phyloP scores from a whole-genome alignment of 1,140 invertebrate genomes.

The Drosophila ohnishii region DNA sequence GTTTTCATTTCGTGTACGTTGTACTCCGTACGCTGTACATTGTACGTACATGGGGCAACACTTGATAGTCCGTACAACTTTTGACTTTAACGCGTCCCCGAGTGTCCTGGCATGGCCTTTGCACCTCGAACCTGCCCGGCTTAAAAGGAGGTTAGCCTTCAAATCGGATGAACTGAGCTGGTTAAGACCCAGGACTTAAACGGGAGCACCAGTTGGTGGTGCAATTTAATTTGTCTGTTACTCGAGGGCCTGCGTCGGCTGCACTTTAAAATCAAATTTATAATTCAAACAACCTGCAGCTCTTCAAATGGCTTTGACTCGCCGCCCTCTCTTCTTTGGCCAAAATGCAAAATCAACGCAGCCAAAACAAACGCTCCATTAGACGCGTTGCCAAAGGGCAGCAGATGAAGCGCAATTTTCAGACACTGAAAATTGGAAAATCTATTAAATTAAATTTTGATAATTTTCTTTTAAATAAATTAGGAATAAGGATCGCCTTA shows the following conservation, averaged over 20 bases:
- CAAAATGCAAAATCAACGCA: conserved; percentile 60
- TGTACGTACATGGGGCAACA: conserved; percentile 46
- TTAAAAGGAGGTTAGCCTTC: conserved; percentile 16
- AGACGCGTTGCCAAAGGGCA: conserved; percentile 40
- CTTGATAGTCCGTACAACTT: conserved; percentile 64
- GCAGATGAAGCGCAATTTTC: conserved; percentile 21
- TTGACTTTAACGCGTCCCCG: conserved; percentile 69
- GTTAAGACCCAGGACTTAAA: conserved; percentile 8
- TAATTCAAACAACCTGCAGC: conserved; percentile 46
- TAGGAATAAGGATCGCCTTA: no score
- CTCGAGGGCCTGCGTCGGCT: conserved; percentile 13
- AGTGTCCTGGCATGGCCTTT: conserved; percentile 58
- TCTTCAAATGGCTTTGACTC: conserved; percentile 17
- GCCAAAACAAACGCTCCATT: conserved; percentile 63
- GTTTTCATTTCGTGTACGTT: conserved; percentile 55
- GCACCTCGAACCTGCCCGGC: conserved; percentile 2
- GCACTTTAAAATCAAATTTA: conserved; percentile 49
- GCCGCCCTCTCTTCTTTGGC: conserved; percentile 5
- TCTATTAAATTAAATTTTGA: neutral
- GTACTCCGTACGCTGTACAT: conserved; percentile 12
- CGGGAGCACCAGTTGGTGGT: conserved; percentile 9
- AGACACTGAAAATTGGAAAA: conserved; percentile 12
- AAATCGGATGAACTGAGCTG: conserved; percentile 29
- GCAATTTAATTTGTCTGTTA: conserved; percentile 37
- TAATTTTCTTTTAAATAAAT: neutral